phyloP scores from a whole-genome alignment of 2,888 invertebrate genomes.

The Sturmia bella region DNA sequence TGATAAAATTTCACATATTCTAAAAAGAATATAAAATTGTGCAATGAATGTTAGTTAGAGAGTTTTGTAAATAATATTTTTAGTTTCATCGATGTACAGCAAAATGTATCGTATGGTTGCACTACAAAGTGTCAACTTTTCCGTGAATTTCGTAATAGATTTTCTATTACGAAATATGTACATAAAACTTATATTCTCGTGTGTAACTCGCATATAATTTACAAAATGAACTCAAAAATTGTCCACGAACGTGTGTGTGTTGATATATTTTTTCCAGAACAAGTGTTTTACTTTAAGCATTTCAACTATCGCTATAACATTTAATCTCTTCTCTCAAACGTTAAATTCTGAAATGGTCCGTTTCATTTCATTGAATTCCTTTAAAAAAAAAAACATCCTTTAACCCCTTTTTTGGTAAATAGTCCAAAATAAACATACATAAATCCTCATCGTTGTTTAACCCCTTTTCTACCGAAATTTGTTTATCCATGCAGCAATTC shows the following conservation, averaged over 20 bases:
- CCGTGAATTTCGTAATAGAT: too few relatives aligned
- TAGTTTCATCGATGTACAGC: too few relatives aligned
- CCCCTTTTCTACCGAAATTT: constrained; percentile 24
- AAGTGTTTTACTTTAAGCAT: constrained; percentile 33
- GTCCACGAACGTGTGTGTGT: not conserved
- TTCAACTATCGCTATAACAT: constrained; percentile 44
- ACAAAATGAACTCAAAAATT: too few relatives aligned
- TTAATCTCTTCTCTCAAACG: constrained; percentile 25
- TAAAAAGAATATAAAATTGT: too few relatives aligned
- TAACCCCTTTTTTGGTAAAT: constrained; percentile 56
- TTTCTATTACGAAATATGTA: too few relatives aligned
- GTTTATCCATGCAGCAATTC: constrained; percentile 25
- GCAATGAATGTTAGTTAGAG: too few relatives aligned
- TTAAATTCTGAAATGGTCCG: constrained; percentile 8
- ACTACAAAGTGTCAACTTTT: too few relatives aligned
- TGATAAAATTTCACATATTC: too few relatives aligned
- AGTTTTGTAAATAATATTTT: too few relatives aligned
- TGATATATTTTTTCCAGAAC: constrained; percentile 28
- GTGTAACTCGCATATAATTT: too few relatives aligned
- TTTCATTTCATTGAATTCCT: constrained; percentile 21
- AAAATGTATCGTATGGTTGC: too few relatives aligned
- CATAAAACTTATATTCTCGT: too few relatives aligned
- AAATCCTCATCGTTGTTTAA: constrained; percentile 51
- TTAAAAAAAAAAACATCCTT: constrained; percentile 50
- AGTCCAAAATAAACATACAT: constrained; percentile 2